Conservation (phyloP, 1,140 invertebrate species). For the Nephila pilipes region DNA sequence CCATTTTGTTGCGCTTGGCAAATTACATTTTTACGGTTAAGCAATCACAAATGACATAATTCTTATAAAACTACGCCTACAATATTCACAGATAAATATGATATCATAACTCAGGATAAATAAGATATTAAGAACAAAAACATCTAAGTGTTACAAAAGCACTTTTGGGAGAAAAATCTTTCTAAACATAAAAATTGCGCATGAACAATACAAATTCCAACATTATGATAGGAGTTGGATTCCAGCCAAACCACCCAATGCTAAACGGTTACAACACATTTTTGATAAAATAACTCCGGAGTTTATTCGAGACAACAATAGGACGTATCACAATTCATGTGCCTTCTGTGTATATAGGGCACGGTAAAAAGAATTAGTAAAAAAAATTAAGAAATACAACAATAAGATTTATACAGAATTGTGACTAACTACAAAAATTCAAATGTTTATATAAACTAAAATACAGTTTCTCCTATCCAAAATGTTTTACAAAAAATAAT, state of each 20-base stretch:
- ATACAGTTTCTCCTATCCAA: no score
- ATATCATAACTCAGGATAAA: not conserved
- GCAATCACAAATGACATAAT: not conserved
- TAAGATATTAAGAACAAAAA: not conserved
- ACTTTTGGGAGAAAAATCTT: not conserved
- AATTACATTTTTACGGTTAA: not conserved
- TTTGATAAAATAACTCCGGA: slow-evolving; percentile 10
- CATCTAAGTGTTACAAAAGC: not conserved
- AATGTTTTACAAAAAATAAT: no score
- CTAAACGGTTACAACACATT: not conserved
- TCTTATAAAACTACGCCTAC: no score
- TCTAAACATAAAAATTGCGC: not conserved
- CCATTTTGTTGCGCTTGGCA: slow-evolving; percentile 1
- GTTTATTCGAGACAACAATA: not conserved
- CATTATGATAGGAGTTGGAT: not conserved
- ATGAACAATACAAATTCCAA: not conserved
- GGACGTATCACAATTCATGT: not conserved
- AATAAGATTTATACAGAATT: no score
- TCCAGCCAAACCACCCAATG: not conserved
- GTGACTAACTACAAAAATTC: no score
- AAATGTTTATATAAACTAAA: no score
- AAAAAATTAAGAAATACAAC: not conserved
- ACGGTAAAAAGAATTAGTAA: not conserved
- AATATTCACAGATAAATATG: no score
- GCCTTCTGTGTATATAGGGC: not conserved